A percentile compares a stretch with the other conserved stretches of the same genome.
These are phyloP conservation scores for Lepeophtheirus nordmannii DNA, from an alignment of 2,888 invertebrate genomes.

Conservation along the genomic window DNA sequence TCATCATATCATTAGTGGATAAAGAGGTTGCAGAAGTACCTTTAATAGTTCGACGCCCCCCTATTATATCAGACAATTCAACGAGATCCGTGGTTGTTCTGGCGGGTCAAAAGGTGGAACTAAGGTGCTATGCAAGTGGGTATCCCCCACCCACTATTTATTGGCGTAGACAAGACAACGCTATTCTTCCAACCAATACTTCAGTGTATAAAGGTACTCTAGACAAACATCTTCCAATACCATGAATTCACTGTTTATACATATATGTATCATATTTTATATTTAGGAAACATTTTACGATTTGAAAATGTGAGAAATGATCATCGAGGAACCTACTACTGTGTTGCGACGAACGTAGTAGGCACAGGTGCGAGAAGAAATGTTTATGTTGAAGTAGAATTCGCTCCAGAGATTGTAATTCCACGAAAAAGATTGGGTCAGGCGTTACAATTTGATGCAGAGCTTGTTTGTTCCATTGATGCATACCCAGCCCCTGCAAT, in stretches of 20 bases:
- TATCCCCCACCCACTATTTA: conserved; percentile 68
- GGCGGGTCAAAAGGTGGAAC: conserved; percentile 55
- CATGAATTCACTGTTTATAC: background rate
- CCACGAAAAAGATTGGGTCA: conserved; percentile 58
- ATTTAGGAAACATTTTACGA: conserved; percentile 53
- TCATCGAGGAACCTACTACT: conserved; percentile 81
- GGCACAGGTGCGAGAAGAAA: conserved; percentile 60
- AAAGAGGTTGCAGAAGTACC: conserved; percentile 68
- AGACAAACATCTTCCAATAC: background rate
- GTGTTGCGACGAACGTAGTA: conserved; percentile 48
- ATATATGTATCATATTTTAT: background rate
- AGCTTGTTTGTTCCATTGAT: conserved; percentile 81
- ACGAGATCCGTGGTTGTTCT: conserved; percentile 64
- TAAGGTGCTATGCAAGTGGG: conserved; percentile 76
- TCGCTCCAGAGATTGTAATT: conserved; percentile 13
- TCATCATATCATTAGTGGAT: conserved; percentile 60
- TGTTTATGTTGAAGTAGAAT: conserved; percentile 61
- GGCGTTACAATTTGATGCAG: conserved; percentile 84
- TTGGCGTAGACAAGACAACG: conserved; percentile 84
- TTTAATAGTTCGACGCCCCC: conserved; percentile 69
- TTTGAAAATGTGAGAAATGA: conserved; percentile 64
- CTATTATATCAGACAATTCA: conserved; percentile 81
- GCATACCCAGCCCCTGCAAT: conserved; percentile 88
- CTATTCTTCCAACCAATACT: conserved; percentile 76
- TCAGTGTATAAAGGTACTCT: conserved; percentile 35